Base-by-base conservation (phyloP, 2,797 vertebrate genomes). In the Oreochromis grahami region DNA sequence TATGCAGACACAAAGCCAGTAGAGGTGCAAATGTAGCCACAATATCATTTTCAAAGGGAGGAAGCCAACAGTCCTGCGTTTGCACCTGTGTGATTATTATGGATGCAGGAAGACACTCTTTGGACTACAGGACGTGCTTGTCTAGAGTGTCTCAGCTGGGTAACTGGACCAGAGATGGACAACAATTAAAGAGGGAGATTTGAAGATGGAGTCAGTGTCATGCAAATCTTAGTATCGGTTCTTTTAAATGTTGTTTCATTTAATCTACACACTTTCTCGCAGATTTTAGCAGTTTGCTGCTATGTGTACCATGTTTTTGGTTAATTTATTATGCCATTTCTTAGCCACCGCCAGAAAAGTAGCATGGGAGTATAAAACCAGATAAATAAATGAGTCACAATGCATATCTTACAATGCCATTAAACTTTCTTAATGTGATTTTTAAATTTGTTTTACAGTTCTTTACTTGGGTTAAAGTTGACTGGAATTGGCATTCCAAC, bases 41-140 rank as follows among this genome's bases (percentile, higher is more conserved):
- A 87, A 82, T 78, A 79, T 85, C 15, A 82, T 82, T 85, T 84
- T 78, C 55, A 86, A 84, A 51, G 56, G 65, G 13, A 81, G 6
- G 5, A 60, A 32, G 43, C 72, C 14, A 58, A 45, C 26, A 72
- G 79, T 41, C 77, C 29, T 87, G 82, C 32, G 6, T 50, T 63
- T 53, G 34, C 48, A 70, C 45, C 34, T 76, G 48, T 58, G 52
- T 32, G 72, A 15, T 58, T 65, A 72, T 72, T 74, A 76, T 3
- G 2, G 13, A 65, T 34, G 51, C 51, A 19, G 7, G 7, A 11
- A 43, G 24, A 21, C 7, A 10, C 21, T 36, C 70, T 84, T 19
- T 78, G 58, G 29, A 51, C 38, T 68, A 68, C 26, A 8, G 48
- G 76, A 17, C 50, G 6, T 74, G 24, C 77, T 83, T 77, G 77